Conservation (phyloP, 2,797 vertebrate species). For the Tachyglossus aculeatus region DNA sequence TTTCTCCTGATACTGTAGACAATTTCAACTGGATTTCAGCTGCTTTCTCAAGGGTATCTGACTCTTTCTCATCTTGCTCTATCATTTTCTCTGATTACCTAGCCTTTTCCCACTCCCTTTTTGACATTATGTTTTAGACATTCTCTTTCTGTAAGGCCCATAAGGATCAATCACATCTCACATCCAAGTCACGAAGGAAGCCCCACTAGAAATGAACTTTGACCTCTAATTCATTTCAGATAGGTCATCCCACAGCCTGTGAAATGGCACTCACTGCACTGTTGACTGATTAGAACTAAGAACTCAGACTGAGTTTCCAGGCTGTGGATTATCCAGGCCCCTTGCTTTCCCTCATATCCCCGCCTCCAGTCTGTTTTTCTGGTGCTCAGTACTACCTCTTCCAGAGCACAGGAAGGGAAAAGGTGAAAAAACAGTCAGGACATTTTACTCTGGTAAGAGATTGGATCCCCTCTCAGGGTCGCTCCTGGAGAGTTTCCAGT, state of each 20-base stretch:
- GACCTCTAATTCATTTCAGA: not conserved
- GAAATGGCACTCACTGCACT: not conserved
- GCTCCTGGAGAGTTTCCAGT: no score
- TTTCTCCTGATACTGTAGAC: not conserved
- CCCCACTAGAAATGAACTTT: not conserved
- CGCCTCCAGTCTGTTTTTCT: not conserved
- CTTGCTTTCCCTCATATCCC: not conserved
- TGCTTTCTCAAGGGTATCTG: not conserved
- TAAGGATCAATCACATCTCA: not conserved
- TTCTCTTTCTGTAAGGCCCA: slow-evolving; percentile 15
- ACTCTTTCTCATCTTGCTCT: not conserved
- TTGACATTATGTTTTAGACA: not conserved
- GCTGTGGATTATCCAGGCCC: not conserved
- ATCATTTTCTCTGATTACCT: not conserved
- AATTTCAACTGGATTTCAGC: not conserved
- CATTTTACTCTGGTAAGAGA: no score
- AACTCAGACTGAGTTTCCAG: not conserved
- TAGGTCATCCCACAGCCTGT: not conserved
- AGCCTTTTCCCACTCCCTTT: not conserved
- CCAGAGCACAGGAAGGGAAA: no score
- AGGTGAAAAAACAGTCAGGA: no score
- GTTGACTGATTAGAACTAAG: not conserved
- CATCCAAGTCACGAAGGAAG: not conserved
- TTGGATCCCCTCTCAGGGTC: no score
- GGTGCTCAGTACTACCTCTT: not conserved